Evolutionary conservation across 2,888 invertebrate species (phyloP).

Genomic region (Drosophila anomelani): DNA sequence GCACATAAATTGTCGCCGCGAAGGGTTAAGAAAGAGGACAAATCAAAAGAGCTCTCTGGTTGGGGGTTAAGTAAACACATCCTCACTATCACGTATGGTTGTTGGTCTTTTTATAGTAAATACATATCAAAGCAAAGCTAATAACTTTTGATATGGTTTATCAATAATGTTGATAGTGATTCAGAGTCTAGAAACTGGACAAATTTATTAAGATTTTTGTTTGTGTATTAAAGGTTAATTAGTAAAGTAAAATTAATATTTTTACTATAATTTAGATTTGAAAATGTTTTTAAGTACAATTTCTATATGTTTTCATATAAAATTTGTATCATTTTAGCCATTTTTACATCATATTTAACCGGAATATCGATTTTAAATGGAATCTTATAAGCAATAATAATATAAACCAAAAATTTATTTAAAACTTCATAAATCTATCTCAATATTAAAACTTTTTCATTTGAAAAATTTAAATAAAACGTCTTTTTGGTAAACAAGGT

Average conservation of each 20-base stretch:
- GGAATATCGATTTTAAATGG: fast-evolving
- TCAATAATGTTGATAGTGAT: conserved; percentile 8
- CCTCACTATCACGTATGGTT: conserved; percentile 1
- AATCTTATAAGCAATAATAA: not conserved
- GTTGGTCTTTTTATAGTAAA: not conserved
- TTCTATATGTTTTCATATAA: not conserved
- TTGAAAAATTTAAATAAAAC: not conserved
- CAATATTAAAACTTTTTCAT: fast-evolving
- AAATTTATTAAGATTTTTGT: not conserved
- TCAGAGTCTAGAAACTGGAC: not conserved
- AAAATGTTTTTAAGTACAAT: not conserved
- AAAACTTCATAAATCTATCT: no score
- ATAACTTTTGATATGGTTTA: conserved; percentile 3
- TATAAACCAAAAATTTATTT: no score
- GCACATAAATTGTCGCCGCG: conserved; percentile 26
- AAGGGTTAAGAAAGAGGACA: conserved; percentile 30
- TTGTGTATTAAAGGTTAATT: not conserved
- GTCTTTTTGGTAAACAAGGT: not conserved
- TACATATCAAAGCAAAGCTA: not conserved
- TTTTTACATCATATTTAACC: not conserved
- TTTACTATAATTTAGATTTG: not conserved
- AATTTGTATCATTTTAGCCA: not conserved
- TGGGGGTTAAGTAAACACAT: conserved; percentile 11
- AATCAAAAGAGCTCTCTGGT: conserved; percentile 6
- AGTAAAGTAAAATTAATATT: not conserved